These are phyloP conservation scores for Drosophila robusta DNA, from an alignment of 2,888 invertebrate genomes.

Conservation along the genomic window DNA sequence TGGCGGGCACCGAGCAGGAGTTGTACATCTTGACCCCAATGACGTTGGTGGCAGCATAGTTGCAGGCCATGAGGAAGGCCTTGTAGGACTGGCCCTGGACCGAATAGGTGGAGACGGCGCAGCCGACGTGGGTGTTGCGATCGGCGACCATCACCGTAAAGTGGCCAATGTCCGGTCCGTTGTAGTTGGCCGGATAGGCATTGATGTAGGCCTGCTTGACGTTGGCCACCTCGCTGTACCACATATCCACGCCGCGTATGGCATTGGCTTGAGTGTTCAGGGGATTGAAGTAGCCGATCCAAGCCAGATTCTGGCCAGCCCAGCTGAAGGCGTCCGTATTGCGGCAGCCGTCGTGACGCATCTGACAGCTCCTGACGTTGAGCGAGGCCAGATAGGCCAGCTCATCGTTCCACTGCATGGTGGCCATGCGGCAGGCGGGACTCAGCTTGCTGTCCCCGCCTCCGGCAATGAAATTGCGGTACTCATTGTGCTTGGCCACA, in stretches of 20 bases:
- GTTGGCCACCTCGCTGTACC: slow-evolving; percentile 70
- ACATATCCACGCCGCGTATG: slow-evolving; percentile 49
- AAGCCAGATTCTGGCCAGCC: slow-evolving; percentile 78
- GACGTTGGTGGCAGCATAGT: slow-evolving; percentile 76
- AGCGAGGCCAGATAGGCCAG: slow-evolving; percentile 70
- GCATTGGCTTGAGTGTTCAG: slow-evolving; percentile 14
- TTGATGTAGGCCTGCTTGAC: slow-evolving; percentile 48
- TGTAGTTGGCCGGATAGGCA: slow-evolving; percentile 58
- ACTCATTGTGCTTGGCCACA: slow-evolving; percentile 52
- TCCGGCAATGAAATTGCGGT: slow-evolving; percentile 65
- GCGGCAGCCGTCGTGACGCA: slow-evolving; percentile 73
- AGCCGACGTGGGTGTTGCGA: slow-evolving; percentile 72
- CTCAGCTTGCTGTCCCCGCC: slow-evolving; percentile 42
- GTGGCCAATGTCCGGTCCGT: slow-evolving; percentile 67
- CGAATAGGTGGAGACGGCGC: slow-evolving; percentile 59
- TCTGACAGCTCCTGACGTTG: slow-evolving; percentile 70
- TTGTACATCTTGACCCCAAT: slow-evolving; percentile 56
- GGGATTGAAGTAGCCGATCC: slow-evolving; percentile 42
- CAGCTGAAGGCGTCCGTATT: slow-evolving; percentile 68
- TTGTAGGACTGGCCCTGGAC: slow-evolving; percentile 41
- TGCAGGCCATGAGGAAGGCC: slow-evolving; percentile 71
- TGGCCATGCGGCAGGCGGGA: slow-evolving; percentile 75
- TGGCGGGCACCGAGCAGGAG: slow-evolving; percentile 55
- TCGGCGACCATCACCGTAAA: slow-evolving; percentile 79
- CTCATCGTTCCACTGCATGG: slow-evolving; percentile 72